phyloP scores from a whole-genome alignment of 1,140 invertebrate genomes.

The Dysdera silvatica region DNA sequence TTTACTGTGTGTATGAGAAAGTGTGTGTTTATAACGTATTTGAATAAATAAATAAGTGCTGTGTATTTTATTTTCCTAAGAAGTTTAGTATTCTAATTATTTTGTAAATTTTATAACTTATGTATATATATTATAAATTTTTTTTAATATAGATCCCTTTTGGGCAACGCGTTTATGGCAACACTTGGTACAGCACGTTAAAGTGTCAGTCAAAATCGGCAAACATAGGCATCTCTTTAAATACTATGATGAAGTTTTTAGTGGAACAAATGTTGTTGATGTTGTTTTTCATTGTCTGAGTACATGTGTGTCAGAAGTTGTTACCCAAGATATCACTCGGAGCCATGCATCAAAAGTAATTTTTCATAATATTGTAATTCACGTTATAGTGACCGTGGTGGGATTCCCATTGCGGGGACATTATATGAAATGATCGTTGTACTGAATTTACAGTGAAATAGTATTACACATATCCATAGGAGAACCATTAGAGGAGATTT shows the following conservation, averaged over 20 bases:
- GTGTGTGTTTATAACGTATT: too few species aligned
- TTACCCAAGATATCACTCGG: constrained; percentile 9
- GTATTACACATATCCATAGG: too few species aligned
- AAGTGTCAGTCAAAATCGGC: constrained; percentile 8
- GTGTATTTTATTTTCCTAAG: too few species aligned
- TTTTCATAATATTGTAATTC: background rate
- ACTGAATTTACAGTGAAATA: too few species aligned
- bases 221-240: constrained; percentile 21
- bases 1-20: too few species aligned
- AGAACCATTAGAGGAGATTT: too few species aligned
- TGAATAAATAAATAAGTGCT: too few species aligned
- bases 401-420: too few species aligned
- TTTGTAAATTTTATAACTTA: background rate
- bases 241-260: constrained; percentile 27
- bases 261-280: constrained; percentile 18
- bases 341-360: constrained; percentile 22
- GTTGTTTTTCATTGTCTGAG: constrained; percentile 13
- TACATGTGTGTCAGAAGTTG: constrained; percentile 15
- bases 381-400: background rate
- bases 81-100: too few species aligned
- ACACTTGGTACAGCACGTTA: constrained; percentile 6
- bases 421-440: too few species aligned
- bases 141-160: constrained; percentile 14
- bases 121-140: background rate
- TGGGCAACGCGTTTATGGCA: constrained; percentile 27